Percentiles rank a stretch among this genome's conserved stretches.
These are phyloP conservation scores for Drosophila diplacantha DNA, from an alignment of 2,888 invertebrate genomes.

Conservation along the genomic window DNA sequence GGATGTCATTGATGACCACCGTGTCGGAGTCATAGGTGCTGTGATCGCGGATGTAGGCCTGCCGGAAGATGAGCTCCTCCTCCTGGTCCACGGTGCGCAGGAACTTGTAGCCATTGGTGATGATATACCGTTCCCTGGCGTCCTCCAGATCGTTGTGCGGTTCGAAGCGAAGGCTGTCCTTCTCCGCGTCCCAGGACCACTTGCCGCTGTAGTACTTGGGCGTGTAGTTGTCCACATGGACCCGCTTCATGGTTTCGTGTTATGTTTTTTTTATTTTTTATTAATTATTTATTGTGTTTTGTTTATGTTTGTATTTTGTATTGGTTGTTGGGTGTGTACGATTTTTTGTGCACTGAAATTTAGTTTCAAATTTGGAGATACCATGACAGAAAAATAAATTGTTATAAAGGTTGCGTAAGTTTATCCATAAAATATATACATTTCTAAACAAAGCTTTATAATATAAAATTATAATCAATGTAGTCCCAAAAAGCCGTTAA, in stretches of 20 bases:
- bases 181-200: conserved; percentile 70
- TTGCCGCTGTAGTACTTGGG: conserved; percentile 70
- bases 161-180: conserved; percentile 61
- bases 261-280: neutral
- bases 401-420: neutral
- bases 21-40: conserved; percentile 66
- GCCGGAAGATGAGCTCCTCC: conserved; percentile 74
- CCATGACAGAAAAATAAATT: neutral
- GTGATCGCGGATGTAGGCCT: conserved; percentile 63
- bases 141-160: conserved; percentile 43
- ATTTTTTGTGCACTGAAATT: neutral
- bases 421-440: neutral
- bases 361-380: neutral
- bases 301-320: neutral
- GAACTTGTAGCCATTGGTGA: conserved; percentile 69
- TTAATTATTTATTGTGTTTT: neutral
- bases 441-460: neutral
- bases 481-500: conserved; percentile 7
- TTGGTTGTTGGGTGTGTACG: neutral
- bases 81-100: conserved; percentile 65
- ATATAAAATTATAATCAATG: neutral
- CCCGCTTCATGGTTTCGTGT: conserved; percentile 58
- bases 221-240: conserved; percentile 63
- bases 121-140: conserved; percentile 49
- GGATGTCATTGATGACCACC: conserved; percentile 73